These are phyloP conservation scores for Etheostoma nigrum DNA, from an alignment of 2,797 vertebrate genomes.

Conservation along the genomic window DNA sequence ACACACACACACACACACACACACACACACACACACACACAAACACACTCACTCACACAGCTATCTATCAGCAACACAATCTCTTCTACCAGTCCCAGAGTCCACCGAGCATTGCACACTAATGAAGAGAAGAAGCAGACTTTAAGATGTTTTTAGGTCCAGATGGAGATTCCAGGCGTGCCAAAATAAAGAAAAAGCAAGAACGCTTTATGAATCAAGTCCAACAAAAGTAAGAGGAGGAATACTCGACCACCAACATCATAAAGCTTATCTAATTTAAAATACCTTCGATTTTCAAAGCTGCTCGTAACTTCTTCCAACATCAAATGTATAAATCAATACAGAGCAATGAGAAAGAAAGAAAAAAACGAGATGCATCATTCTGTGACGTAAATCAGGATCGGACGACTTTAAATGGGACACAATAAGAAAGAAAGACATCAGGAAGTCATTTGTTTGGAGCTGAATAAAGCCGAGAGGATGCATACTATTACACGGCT, in stretches of 20 bases:
- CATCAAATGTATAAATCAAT: not conserved
- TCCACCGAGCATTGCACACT: conserved; percentile 10
- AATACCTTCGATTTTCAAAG: not conserved
- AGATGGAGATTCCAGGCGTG: not conserved
- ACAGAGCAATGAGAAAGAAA: not conserved
- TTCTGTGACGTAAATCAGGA: not conserved
- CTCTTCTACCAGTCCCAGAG: conserved; percentile 19
- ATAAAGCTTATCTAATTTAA: not conserved
- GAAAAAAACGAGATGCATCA: too few relatives aligned
- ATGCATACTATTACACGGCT: conserved; percentile 3
- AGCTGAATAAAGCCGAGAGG: conserved; percentile 15
- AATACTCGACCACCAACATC: not conserved
- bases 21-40: conserved; percentile 1
- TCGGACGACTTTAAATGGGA: not conserved
- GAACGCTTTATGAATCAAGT: not conserved
- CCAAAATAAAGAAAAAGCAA: not conserved
- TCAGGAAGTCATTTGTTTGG: not conserved
- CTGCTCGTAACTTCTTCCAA: not conserved
- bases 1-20: conserved; percentile 25
- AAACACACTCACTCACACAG: not conserved
- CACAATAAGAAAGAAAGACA: not conserved
- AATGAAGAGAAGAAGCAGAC: conserved; percentile 13
- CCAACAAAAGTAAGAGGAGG: not conserved
- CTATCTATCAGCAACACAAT: conserved; percentile 29
- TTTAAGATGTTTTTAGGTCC: conserved; percentile 1